A percentile compares a stretch with the other conserved stretches of the same genome.
Evolutionary conservation across 2,113 vertebrate species (phyloP).

Genomic region (Trochalopteron elliotii): DNA sequence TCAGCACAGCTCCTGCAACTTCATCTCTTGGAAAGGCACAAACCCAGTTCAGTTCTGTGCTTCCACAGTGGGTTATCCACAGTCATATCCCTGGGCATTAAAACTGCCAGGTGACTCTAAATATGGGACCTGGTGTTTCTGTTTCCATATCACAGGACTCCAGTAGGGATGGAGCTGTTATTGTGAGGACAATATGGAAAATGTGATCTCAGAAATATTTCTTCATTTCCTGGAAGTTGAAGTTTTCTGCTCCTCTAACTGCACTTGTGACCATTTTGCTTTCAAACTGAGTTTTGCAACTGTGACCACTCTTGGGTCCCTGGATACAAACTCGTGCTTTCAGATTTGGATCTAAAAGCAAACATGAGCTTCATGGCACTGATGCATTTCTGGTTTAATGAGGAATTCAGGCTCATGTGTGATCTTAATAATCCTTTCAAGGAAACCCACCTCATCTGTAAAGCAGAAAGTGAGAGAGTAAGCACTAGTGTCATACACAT

Average conservation of each 20-base stretch:
- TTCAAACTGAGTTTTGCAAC: neutral
- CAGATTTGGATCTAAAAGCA: neutral
- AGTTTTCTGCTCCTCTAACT: neutral
- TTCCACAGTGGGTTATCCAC: neutral
- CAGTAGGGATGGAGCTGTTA: neutral
- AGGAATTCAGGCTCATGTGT: neutral
- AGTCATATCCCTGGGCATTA: fast-evolving
- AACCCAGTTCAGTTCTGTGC: neutral
- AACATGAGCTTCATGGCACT: neutral
- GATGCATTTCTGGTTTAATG: neutral
- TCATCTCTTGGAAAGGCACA: neutral
- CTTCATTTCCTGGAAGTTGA: neutral
- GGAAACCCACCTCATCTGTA: neutral
- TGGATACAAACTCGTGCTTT: neutral
- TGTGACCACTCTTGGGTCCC: neutral
- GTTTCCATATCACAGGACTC: neutral
- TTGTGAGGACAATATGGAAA: neutral
- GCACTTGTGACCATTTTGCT: neutral
- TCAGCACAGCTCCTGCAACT: neutral
- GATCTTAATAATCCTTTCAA: neutral
- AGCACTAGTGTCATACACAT: neutral
- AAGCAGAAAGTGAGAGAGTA: neutral
- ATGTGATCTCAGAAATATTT: neutral
- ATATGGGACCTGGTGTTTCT: neutral
- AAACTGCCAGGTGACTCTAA: neutral